A percentile compares a stretch with the other conserved stretches of the same genome.
These are phyloP conservation scores for Apocheima hispidaria DNA, from an alignment of 2,888 invertebrate genomes.

Conservation along the genomic window DNA sequence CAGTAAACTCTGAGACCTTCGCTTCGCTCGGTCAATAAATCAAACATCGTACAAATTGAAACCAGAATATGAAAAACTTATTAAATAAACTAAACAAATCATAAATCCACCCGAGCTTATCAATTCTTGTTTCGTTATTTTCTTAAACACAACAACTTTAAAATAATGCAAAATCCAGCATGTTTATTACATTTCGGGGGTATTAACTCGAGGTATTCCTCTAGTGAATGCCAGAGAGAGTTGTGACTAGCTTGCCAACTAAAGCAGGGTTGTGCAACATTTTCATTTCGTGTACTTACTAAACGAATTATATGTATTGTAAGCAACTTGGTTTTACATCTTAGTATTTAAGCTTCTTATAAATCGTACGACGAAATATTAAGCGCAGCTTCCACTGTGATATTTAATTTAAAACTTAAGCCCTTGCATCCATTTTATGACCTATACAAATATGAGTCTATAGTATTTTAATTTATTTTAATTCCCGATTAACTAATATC, in stretches of 20 bases:
- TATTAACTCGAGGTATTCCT: conserved; percentile 19
- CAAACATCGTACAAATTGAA: neutral
- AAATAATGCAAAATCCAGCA: conserved; percentile 9
- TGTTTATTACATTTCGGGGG: conserved; percentile 7
- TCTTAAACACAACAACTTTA: conserved; percentile 6
- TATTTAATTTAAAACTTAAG: no score
- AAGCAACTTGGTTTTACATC: neutral
- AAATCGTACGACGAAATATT: neutral
- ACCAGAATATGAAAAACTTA: neutral
- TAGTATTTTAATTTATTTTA: no score
- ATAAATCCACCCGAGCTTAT: neutral
- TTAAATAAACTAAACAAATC: neutral
- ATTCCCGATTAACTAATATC: no score
- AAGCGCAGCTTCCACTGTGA: no score
- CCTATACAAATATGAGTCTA: no score
- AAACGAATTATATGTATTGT: neutral
- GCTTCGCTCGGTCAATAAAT: no score
- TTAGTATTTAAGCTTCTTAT: neutral
- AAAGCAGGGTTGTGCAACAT: conserved; percentile 10
- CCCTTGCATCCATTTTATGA: no score
- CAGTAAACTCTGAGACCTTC: no score
- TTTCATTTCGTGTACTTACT: neutral
- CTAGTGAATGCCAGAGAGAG: conserved; percentile 16
- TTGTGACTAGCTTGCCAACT: conserved; percentile 21
- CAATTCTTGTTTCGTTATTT: conserved; percentile 10